Percentiles rank a stretch among this genome's conserved stretches.
Conservation (phyloP, 2,888 invertebrate species). For the Ectemnius lituratus region DNA sequence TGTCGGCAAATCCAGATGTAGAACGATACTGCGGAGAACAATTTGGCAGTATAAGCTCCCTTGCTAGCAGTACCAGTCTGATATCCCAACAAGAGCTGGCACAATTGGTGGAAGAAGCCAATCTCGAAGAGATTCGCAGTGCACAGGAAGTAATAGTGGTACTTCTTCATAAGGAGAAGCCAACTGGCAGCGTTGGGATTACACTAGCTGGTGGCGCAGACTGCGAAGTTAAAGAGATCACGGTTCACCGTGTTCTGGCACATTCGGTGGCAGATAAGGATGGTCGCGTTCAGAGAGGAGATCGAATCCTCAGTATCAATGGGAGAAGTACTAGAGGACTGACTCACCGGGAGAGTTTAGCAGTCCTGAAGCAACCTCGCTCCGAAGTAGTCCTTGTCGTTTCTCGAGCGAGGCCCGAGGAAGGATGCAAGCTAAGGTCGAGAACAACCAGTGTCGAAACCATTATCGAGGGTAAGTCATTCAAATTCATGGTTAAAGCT, state of each 20-base stretch:
- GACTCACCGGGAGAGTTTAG: conserved; percentile 92
- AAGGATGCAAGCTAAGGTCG: conserved; percentile 61
- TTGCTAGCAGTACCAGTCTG: conserved; percentile 81
- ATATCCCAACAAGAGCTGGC: conserved; percentile 83
- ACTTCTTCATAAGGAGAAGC: conserved; percentile 83
- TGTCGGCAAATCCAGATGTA: conserved; percentile 39
- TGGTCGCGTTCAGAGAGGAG: conserved; percentile 91
- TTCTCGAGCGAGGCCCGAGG: conserved; percentile 79
- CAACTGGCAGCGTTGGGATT: conserved; percentile 89
- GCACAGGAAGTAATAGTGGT: conserved; percentile 82
- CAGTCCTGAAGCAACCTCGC: conserved; percentile 89
- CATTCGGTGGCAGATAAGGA: conserved; percentile 93
- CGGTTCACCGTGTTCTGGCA: conserved; percentile 91
- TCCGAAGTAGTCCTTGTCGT: conserved; percentile 89
- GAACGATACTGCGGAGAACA: conserved; percentile 74
- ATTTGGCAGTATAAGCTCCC: conserved; percentile 81
- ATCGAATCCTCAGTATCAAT: conserved; percentile 93
- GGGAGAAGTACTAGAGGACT: conserved; percentile 89
- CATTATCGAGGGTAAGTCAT: conserved; percentile 71
- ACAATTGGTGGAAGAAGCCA: conserved; percentile 83
- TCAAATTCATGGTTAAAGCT: background rate
- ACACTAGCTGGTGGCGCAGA: conserved; percentile 93
- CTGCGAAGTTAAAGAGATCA: conserved; percentile 94
- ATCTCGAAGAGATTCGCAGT: conserved; percentile 80
- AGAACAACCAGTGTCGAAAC: conserved; percentile 74